Conservation (phyloP, 2,113 vertebrate species). For the Campylomormyrus numenius region DNA sequence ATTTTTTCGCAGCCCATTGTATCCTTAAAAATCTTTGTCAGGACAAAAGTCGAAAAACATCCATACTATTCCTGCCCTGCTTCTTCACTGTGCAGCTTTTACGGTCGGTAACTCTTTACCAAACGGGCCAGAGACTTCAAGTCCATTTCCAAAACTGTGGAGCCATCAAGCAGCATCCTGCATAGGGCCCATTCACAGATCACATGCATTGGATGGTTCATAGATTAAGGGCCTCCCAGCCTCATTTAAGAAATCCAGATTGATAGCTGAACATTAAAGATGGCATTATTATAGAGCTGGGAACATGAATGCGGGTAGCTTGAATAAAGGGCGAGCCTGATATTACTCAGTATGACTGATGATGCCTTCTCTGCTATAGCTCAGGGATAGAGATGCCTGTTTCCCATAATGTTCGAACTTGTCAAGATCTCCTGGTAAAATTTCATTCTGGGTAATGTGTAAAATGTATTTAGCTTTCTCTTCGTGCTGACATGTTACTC, state of each 20-base stretch:
- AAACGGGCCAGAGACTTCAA: not conserved
- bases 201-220: not conserved
- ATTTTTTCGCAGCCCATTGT: not conserved
- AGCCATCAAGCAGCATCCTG: not conserved
- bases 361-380: not conserved
- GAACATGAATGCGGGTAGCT: not conserved
- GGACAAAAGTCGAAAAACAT: not conserved
- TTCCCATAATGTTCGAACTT: not conserved
- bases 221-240: not conserved
- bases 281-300: not conserved
- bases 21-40: not conserved
- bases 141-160: not conserved
- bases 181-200: not conserved
- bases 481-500: not conserved
- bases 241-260: not conserved
- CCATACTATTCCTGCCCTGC: not conserved
- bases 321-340: not conserved
- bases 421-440: not conserved
- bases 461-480: not conserved
- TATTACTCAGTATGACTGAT: constrained; percentile 11
- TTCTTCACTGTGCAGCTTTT: not conserved
- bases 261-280: not conserved
- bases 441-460: not conserved
- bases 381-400: not conserved
- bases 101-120: not conserved